A percentile compares a stretch with the other conserved stretches of the same genome.
phyloP scores from a whole-genome alignment of 2,888 invertebrate species.

The Glyphotaelius pellucidus region DNA sequence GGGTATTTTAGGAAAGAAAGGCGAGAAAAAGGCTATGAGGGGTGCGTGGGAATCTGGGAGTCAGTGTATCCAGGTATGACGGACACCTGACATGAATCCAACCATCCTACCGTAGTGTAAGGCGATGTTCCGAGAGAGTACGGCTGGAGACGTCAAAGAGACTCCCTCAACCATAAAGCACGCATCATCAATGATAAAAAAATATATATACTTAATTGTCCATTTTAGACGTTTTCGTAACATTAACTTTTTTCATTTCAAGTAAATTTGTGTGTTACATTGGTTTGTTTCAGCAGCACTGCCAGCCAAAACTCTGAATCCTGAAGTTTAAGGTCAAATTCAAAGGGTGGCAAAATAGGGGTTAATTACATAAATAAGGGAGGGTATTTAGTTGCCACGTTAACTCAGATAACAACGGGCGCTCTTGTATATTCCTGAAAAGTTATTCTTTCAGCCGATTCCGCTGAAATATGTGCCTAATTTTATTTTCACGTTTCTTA shows the following conservation, averaged over 20 bases:
- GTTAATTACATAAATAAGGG: slow-evolving; percentile 2
- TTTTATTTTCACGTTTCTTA: neutral
- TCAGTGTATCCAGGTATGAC: no score
- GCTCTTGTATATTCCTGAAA: neutral
- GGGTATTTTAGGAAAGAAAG: no score
- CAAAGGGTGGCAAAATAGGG: neutral
- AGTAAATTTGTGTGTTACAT: neutral
- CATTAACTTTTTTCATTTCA: neutral
- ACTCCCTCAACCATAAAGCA: no score
- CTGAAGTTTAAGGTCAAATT: slow-evolving; percentile 2
- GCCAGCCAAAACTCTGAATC: neutral
- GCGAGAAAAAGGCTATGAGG: no score
- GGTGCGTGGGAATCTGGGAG: no score
- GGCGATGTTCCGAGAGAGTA: no score
- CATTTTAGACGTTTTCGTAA: neutral
- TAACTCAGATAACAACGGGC: neutral
- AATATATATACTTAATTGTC: no score
- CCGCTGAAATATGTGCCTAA: neutral
- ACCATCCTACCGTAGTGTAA: no score
- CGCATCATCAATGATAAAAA: no score
- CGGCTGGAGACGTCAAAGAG: no score
- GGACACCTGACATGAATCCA: no score
- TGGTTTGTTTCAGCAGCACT: neutral
- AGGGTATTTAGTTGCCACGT: neutral
- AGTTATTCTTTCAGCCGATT: neutral